phyloP scores from a whole-genome alignment of 2,888 invertebrate genomes.

The Sphaeridia pumilis region DNA sequence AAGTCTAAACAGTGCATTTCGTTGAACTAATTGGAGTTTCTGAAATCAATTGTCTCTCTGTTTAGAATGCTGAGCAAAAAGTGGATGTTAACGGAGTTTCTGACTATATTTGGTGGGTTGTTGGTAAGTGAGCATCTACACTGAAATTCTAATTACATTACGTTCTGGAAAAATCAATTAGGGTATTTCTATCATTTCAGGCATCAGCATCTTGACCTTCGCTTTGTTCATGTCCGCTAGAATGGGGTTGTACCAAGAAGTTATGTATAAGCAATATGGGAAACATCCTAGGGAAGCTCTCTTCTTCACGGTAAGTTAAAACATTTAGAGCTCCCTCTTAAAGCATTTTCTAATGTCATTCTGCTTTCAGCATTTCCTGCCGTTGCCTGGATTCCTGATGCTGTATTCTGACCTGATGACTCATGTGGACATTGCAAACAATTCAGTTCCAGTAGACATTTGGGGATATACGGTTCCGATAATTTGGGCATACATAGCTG shows the following conservation, averaged over 20 bases:
- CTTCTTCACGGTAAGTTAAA: slow-evolving; percentile 58
- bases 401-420: slow-evolving; percentile 63
- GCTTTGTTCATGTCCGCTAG: slow-evolving; percentile 85
- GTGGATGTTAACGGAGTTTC: slow-evolving; percentile 18
- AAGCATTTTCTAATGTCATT: neutral
- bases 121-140: slow-evolving; percentile 42
- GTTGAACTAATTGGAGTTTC: no score
- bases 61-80: neutral
- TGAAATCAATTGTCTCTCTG: neutral
- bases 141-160: no score
- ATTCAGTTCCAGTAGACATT: slow-evolving; percentile 48
- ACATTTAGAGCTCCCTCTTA: neutral
- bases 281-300: slow-evolving; percentile 84
- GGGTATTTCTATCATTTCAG: slow-evolving; percentile 34
- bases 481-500: slow-evolving; percentile 62
- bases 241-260: slow-evolving; percentile 92
- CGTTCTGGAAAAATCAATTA: no score
- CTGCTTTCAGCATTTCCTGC: slow-evolving; percentile 64
- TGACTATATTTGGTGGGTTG: slow-evolving; percentile 51
- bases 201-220: slow-evolving; percentile 69
- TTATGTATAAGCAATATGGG: slow-evolving; percentile 66
- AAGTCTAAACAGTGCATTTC: slow-evolving; percentile 4
- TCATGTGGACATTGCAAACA: slow-evolving; percentile 60
- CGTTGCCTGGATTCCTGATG: slow-evolving; percentile 77
- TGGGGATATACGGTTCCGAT: slow-evolving; percentile 55